Evolutionary conservation across 2,113 vertebrate genomes (phyloP), one percentile per base, ranked within the genome.

Genomic region (Uropsilus gracilis): DNA sequence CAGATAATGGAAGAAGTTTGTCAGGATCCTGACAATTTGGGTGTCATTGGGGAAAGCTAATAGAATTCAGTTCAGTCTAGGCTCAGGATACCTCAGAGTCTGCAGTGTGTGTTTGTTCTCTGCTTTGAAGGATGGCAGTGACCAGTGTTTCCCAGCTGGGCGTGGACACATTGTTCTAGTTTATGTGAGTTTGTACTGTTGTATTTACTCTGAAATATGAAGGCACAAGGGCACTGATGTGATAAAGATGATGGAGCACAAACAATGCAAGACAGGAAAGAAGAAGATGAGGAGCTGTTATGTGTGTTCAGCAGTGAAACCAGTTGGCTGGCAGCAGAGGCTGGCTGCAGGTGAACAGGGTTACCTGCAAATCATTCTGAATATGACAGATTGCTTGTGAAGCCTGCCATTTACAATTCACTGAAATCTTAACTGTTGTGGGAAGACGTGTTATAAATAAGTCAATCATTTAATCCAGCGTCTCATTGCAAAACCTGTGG

Each of bases 401-500:
- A 86, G 86, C 28, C 32, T 20, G 44, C 8, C 20, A 46, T 89
- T 78, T 90, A 86, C 83, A 77, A 50, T 80, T 68, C 48, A 86
- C 63, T 71, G 39, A 89, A 73, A 24, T 34, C n/a, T 97, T 97
- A 71, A 82, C n/a, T 68, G 3, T 61, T 44, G 71, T 37, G 81
- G 83, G 71, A 66, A 61, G 24, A 55, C 32, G 42, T 86, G 63
- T 84, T 89, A 96, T 61, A 89, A 73, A 93, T 63, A 64, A 89
- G 57, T 44, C 64, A 37, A 68, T 89, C 30, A 69, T 82, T 48
- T 86, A 89, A 91, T 93, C 30, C 75, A 88, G 53, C 75, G 48
- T 57, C 91, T 91, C 69, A 89, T 94, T 86, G 89, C 32, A 17
- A 64, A 66, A 80, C 93, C 84, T 39, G 50, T 61, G 83, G 94